These are phyloP conservation scores for Eulithis testata DNA, from an alignment of 2,888 invertebrate genomes.

Conservation along the genomic window DNA sequence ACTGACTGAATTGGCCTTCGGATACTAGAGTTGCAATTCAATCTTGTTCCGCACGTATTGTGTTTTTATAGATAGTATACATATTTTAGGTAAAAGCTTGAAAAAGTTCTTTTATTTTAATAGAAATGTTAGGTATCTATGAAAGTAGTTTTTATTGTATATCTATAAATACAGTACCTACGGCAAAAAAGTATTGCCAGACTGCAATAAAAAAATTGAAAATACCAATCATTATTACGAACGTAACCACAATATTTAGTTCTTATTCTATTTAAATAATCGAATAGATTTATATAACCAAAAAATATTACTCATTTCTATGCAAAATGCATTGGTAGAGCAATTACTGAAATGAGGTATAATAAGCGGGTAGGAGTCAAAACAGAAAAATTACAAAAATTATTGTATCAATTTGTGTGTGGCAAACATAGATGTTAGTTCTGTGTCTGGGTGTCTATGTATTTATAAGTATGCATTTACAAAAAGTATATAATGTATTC, in stretches of 20 bases:
- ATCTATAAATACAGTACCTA: too few species aligned
- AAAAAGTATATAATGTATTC: too few species aligned
- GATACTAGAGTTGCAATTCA: conserved; percentile 45
- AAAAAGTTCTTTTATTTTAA: neutral
- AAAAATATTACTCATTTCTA: conserved; percentile 37
- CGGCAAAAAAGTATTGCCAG: neutral
- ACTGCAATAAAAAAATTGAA: neutral
- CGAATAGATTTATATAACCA: conserved; percentile 33
- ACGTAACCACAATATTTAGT: conserved; percentile 1
- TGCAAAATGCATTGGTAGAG: conserved; percentile 40
- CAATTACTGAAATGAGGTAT: conserved; percentile 54
- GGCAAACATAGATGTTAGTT: too few species aligned
- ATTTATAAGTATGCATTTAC: too few species aligned
- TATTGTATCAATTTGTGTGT: too few species aligned
- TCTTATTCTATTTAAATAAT: conserved; percentile 30
- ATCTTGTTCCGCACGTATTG: conserved; percentile 62
- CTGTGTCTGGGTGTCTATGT: too few species aligned
- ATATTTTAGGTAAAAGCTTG: conserved; percentile 9
- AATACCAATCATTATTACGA: conserved; percentile 5
- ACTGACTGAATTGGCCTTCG: conserved; percentile 50
- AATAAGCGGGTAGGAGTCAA: conserved; percentile 48
- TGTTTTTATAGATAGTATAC: conserved; percentile 11
- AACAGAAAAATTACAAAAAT: neutral
- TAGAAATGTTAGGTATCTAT: neutral
- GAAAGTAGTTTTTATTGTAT: too few species aligned